These are phyloP conservation scores for Pollicipes pollicipes DNA, from an alignment of 1,140 invertebrate genomes.

Conservation along the genomic window DNA sequence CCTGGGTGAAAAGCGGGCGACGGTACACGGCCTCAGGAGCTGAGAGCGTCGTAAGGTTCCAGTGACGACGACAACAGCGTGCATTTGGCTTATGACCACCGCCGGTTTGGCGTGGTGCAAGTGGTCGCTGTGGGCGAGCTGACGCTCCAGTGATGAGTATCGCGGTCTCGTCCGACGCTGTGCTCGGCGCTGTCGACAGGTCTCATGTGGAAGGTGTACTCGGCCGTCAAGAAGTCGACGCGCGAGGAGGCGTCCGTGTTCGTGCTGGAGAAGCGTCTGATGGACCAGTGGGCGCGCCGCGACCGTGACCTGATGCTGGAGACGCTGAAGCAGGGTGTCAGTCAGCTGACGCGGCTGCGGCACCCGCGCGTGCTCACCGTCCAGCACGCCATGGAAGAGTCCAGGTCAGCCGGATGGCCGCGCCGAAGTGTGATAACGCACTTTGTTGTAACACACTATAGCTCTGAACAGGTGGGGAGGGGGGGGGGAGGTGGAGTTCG, in stretches of 20 bases:
- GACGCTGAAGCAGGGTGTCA: slow-evolving; percentile 60
- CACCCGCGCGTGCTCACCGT: slow-evolving; percentile 90
- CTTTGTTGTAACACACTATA: background rate
- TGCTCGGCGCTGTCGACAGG: no score
- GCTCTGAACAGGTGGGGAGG: no score
- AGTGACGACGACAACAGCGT: no score
- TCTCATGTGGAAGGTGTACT: slow-evolving; percentile 87
- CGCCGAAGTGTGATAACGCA: slow-evolving; percentile 5
- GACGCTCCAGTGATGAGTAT: no score
- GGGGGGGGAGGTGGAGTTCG: no score
- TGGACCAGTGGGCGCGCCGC: slow-evolving; percentile 63
- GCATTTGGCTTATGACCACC: no score
- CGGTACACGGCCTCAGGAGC: no score
- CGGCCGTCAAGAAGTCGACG: slow-evolving; percentile 79
- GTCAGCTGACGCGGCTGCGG: slow-evolving; percentile 75
- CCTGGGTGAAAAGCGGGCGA: no score
- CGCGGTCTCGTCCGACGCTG: no score
- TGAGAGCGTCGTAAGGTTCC: no score
- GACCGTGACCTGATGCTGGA: slow-evolving; percentile 75
- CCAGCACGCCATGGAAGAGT: slow-evolving; percentile 95
- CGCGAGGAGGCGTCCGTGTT: slow-evolving; percentile 91
- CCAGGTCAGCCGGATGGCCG: slow-evolving; percentile 22
- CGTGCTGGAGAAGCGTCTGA: slow-evolving; percentile 78
- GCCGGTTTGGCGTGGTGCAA: no score
- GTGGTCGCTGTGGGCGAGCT: no score